Evolutionary conservation across 2,797 vertebrate species (phyloP), one percentile per base, ranked within the genome.

Genomic region (Tragopan temminckii): DNA sequence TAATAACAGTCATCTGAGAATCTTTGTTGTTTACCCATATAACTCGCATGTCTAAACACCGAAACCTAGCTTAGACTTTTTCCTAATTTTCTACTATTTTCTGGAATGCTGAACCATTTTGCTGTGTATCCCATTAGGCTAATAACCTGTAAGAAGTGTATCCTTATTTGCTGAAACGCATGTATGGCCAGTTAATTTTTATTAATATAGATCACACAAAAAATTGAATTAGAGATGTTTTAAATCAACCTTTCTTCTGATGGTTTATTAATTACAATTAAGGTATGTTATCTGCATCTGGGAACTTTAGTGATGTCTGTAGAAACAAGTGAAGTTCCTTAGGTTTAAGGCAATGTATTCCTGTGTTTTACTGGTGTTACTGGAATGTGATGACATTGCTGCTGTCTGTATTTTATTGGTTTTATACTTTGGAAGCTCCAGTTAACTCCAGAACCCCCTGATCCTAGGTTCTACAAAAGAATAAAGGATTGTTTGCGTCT

Each of bases 21-120:
- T 77, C 93, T 93, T 62, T 71, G 14, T 93, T 82, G 70, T 40
- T 79, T 87, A 43, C 38, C 70, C 21, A n/a, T 68, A 50, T 45
- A 66, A 71, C 11, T 92, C n/a, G 33, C 33, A 64, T 80, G 55
- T 35, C 80, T 80, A 72, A 57, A 40, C 35, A 36, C 43, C 68
- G 38, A 72, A 90, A 92, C 57, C 35, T 20, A 61, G 50, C 36
- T 25, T 80, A 63, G 4, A 2, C 90, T 83, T 88, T 13, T 81
- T 91, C 79, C 16, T 72, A 74, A 45, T 80, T 43, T 46, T 58
- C 23, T 93, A 2, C 45, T 67, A 13, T 40, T 53, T 66, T 85
- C 77, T 58, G 43, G 27, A 61, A 70, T 38, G 42, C 77, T 66
- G 16, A 77, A 55, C 17, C 11, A 4, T 87, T 94, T 95, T 72